These are phyloP conservation scores for Merluccius polli DNA, from an alignment of 2,797 vertebrate genomes.

Conservation along the genomic window DNA sequence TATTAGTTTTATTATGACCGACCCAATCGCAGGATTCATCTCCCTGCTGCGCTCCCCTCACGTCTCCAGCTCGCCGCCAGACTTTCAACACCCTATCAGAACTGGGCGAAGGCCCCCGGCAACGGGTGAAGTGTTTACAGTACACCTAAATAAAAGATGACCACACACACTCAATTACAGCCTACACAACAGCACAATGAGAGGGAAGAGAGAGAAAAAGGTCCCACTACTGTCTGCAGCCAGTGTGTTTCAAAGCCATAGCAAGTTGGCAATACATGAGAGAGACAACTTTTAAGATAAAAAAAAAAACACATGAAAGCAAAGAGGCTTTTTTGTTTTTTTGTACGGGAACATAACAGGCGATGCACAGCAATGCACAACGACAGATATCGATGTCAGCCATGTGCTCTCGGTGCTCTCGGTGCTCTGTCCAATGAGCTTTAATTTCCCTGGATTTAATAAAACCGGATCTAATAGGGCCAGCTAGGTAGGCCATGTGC, in stretches of 20 bases:
- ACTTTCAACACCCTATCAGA: slow-evolving; percentile 35
- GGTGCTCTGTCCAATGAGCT: not conserved
- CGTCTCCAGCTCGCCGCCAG: slow-evolving; percentile 31
- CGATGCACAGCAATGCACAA: not conserved
- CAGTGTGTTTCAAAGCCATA: not conserved
- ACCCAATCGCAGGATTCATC: not conserved
- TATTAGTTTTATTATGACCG: not conserved
- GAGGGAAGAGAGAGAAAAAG: not conserved
- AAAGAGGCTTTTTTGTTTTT: slow-evolving; percentile 17
- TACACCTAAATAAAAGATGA: slow-evolving; percentile 32
- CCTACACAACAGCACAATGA: slow-evolving; percentile 19
- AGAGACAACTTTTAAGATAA: slow-evolving; percentile 28
- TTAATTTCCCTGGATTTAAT: slow-evolving; percentile 28
- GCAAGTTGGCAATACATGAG: slow-evolving; percentile 6
- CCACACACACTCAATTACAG: slow-evolving; percentile 22
- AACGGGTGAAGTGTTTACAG: slow-evolving; percentile 36
- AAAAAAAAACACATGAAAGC: slow-evolving; percentile 26
- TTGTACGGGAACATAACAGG: not conserved
- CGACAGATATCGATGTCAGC: not conserved
- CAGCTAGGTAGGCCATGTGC: slow-evolving; percentile 60
- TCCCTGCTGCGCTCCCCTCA: slow-evolving; percentile 7
- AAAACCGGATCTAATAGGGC: slow-evolving; percentile 24
- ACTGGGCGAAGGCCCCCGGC: slow-evolving; percentile 26
- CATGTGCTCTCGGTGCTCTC: not conserved
- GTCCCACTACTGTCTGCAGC: not conserved